Evolutionary conservation across 2,113 vertebrate species (phyloP), one percentile per base, ranked within the genome.

Genomic region (Eulemur macaco): DNA sequence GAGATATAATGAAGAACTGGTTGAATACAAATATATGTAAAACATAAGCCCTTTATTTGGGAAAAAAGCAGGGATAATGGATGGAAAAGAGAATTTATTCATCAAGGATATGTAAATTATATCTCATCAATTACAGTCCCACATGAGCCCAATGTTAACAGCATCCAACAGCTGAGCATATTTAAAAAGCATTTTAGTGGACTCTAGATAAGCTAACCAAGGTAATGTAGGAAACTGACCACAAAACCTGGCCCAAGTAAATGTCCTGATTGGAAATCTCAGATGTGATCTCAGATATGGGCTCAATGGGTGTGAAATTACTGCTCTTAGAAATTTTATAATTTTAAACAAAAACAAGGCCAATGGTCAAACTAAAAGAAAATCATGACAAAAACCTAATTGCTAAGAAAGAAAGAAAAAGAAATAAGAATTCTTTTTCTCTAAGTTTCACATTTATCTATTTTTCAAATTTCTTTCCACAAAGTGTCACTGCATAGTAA

Each of bases 301-400:
- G 10, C 23, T 85, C 71, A 6, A 42, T 42, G n/a, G 29, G 17
- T 90, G 10, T 63, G 34, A 85, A 94, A 71, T 89, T n/a, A 50
- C 27, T 86, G 10, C 27, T 89, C 64, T 76, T 39, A 89, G 66
- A 89, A 37, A 69, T 42, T 42, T 50, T 45, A 37, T 66, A 71
- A 92, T 94, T 84, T 92, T 86, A 82, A 96, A 82, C 54, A 89
- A 81, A 97, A 83, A 29, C 50, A 84, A 52, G 69, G 42, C 39
- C 69, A 82, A 60, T 11, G 60, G 50, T 54, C 96, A 95, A 96
- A 85, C 50, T 56, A 23, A 92, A 87, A 92, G 21, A 71, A 94
- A 95, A 86, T 84, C 18, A 45, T 63, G 27, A 83, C 83, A 47
- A 74, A 77, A 90, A 66, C 27, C 66, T 69, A 89, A 86, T 12